Conservation (phyloP, 2,113 vertebrate genomes). For the Oreochromis spilurus region DNA sequence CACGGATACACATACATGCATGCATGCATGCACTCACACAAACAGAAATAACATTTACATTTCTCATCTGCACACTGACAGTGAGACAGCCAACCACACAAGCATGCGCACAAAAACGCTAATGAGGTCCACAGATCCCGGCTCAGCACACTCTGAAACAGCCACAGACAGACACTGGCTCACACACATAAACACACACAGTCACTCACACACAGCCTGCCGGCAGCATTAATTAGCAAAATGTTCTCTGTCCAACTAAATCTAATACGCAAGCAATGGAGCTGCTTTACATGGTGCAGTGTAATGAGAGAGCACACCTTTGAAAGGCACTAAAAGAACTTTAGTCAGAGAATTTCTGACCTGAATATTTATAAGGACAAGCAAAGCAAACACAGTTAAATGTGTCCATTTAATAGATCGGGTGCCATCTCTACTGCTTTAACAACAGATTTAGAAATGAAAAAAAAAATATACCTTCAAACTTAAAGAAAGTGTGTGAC, state of each 20-base stretch:
- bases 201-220: slow-evolving; percentile 9
- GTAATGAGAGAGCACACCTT: slow-evolving; percentile 40
- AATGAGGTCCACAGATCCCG: slow-evolving; percentile 2
- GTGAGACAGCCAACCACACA: background rate
- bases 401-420: background rate
- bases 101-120: background rate
- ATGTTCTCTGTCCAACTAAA: slow-evolving; percentile 53
- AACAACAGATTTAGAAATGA: background rate
- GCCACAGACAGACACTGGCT: background rate
- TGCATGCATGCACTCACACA: background rate
- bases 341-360: background rate
- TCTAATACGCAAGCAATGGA: slow-evolving; percentile 42
- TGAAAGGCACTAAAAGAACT: slow-evolving; percentile 29
- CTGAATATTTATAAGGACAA: slow-evolving; percentile 24
- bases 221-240: slow-evolving; percentile 59
- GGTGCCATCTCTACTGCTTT: background rate
- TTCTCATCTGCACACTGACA: background rate
- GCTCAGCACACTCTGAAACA: background rate
- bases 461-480: background rate
- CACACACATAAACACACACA: background rate
- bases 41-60: slow-evolving; percentile 37
- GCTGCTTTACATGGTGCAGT: slow-evolving; percentile 25
- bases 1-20: background rate
- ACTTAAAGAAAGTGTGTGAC: background rate
- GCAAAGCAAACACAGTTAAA: background rate